Percentiles rank a stretch among this genome's conserved stretches.
Conservation (phyloP, 2,888 invertebrate species). For the Boloria selene region DNA sequence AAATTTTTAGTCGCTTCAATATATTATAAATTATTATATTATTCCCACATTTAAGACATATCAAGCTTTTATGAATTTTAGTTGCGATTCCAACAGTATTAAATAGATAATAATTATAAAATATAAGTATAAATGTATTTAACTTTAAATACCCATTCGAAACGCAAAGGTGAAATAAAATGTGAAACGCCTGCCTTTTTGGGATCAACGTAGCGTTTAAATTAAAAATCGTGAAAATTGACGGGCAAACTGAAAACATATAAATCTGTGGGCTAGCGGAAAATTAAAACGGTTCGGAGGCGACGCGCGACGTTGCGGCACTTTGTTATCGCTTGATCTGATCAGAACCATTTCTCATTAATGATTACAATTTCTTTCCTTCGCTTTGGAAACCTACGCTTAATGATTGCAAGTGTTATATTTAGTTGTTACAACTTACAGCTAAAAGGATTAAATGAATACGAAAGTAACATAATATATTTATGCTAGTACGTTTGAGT, state of each 20-base stretch:
- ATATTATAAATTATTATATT: too few species aligned
- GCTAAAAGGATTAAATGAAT: too few species aligned
- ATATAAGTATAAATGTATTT: slow-evolving; percentile 15
- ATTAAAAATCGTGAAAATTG: slow-evolving; percentile 76
- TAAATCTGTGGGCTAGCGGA: slow-evolving; percentile 77
- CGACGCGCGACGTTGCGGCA: slow-evolving; percentile 43
- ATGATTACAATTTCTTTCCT: slow-evolving; percentile 33
- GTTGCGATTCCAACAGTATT: neutral
- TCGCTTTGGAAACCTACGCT: neutral
- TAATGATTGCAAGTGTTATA: too few species aligned
- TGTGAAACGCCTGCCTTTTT: slow-evolving; percentile 61
- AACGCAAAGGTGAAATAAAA: slow-evolving; percentile 46
- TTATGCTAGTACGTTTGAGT: too few species aligned
- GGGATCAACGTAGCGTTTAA: slow-evolving; percentile 66
- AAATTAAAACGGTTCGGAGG: slow-evolving; percentile 74
- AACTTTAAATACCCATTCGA: slow-evolving; percentile 43
- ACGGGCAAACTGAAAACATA: slow-evolving; percentile 73
- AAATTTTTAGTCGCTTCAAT: too few species aligned
- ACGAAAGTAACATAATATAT: too few species aligned
- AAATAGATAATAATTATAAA: slow-evolving; percentile 4
- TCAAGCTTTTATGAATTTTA: neutral
- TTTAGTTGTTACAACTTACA: too few species aligned
- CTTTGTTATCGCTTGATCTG: slow-evolving; percentile 48
- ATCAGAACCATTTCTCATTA: slow-evolving; percentile 43
- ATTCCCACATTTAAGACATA: neutral